Evolutionary conservation across 2,888 invertebrate species (phyloP), one percentile per base, ranked within the genome.

Genomic region (Drosophila mimetica): DNA sequence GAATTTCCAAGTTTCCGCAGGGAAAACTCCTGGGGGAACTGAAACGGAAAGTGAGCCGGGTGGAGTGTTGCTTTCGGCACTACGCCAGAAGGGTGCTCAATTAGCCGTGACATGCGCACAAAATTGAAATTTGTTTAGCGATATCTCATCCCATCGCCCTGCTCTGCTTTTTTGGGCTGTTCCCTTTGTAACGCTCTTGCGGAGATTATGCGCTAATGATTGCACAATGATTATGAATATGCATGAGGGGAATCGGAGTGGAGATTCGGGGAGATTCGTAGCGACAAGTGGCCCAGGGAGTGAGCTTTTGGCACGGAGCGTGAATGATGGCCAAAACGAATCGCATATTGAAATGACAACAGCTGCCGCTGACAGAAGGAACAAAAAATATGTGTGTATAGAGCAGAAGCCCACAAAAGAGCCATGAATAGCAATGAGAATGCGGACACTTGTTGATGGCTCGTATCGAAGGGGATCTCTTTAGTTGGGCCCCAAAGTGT

Each of bases 1-100:
- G 75, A 80, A 86, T 89, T 78, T 86, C 86, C 44, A 54, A 41
- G 73, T 28, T 28, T 8, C 28, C 30, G 72, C 71, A 70, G 16
- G 72, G 73, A 70, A 65, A 61, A 61, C 70, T 53, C 46, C 3
- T 28, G 14, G 51, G 55, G 53, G 63, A 57, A 61, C 22, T 34
- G 25, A 25, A 25, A 25, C 1, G 48, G 30, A 34, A 46, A 39
- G 61, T 59, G 39, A 47, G 42, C 32, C 28, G 44, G 44, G 36
- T 51, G 57, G 50, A 50, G 74, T 72, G 77, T 69, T 64, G 76
- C 72, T 74, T 75, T 73, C 84, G 82, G 77, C 77, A 82, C 78
- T 82, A 81, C 84, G 87, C 70, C 84, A 86, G 89, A 90, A 90
- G 91, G 91, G 91, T 91, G 91, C 79, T 91, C 91, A 91, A 91